Conservation (phyloP, 2,888 invertebrate species). For the Drosophila meridionalis region DNA sequence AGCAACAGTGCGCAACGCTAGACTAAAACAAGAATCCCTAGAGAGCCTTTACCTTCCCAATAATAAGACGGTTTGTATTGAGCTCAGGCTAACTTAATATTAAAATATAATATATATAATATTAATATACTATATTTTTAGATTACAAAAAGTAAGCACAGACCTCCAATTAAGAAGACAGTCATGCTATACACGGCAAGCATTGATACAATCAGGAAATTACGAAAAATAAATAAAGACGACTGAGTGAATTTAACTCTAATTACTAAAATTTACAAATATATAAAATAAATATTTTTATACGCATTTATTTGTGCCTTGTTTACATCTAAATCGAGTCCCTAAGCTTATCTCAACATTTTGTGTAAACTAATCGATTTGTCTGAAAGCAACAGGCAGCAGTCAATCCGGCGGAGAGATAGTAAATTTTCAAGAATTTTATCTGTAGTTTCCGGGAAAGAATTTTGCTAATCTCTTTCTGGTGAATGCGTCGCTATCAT, state of each 20-base stretch:
- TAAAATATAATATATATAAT: background rate
- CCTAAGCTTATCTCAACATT: background rate
- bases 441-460: constrained; percentile 21
- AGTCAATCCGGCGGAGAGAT: background rate
- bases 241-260: constrained; percentile 16
- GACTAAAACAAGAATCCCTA: background rate
- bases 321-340: background rate
- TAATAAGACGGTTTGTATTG: constrained; percentile 5
- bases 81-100: background rate
- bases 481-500: background rate
- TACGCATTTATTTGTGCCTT: background rate
- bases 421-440: constrained; percentile 1
- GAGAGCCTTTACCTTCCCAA: constrained; percentile 4
- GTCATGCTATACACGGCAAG: constrained; percentile 37
- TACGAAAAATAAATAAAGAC: constrained; percentile 18
- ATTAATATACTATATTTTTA: constrained; percentile 14
- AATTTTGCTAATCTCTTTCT: background rate
- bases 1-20: constrained; percentile 9
- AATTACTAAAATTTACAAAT: background rate
- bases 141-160: constrained; percentile 11
- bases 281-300: background rate
- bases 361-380: background rate
- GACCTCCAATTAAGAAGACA: constrained; percentile 31
- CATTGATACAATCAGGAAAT: constrained; percentile 29
- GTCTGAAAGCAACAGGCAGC: background rate